Evolutionary conservation across 1,140 invertebrate genomes (phyloP).

Genomic region (Chironomus striatipennis): DNA sequence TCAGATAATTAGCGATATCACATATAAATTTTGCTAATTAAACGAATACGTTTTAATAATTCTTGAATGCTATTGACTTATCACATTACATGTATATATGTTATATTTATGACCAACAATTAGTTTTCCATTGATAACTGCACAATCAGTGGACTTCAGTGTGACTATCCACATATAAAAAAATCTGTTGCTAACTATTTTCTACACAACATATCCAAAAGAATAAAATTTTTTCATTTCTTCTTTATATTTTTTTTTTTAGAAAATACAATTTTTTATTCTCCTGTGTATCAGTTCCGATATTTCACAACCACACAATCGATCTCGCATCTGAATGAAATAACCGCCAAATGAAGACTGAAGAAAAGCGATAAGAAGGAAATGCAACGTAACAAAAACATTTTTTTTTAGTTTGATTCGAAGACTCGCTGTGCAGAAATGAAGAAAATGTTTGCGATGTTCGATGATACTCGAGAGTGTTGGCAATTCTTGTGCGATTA

Average conservation of each 20-base stretch:
- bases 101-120: no score
- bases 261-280: background rate
- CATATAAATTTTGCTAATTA: no score
- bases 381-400: background rate
- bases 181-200: background rate
- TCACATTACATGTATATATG: no score
- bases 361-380: conserved; percentile 18
- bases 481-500: background rate
- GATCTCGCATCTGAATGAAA: background rate
- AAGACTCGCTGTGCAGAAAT: conserved; percentile 9
- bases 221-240: background rate
- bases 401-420: background rate
- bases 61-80: no score
- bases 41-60: no score
- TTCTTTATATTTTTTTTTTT: conserved; percentile 1
- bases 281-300: background rate
- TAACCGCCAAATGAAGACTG: conserved; percentile 12
- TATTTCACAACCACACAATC: background rate
- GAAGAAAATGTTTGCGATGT: background rate
- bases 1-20: no score
- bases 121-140: no score
- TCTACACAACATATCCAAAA: no score
- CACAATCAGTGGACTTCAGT: no score
- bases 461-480: background rate
- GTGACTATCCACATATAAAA: background rate